Evolutionary conservation across 2,797 vertebrate genomes (phyloP), one percentile per base, ranked within the genome.

Genomic region (Sebastes baramenuke): DNA sequence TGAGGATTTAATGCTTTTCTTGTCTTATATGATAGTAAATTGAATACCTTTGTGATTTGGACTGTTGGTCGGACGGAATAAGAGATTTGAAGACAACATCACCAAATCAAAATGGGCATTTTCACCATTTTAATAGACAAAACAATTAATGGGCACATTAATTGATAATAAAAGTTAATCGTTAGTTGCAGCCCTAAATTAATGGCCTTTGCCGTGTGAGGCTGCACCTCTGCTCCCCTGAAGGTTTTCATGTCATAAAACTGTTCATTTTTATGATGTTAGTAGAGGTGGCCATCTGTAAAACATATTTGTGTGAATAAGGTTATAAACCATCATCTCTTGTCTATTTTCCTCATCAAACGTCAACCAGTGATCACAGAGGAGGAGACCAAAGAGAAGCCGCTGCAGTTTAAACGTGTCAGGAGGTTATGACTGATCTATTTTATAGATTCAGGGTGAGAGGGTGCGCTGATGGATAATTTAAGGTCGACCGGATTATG

Each of bases 401-500:
- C 24, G 32, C 38, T 24, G 46, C 56, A 24, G 29, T 71, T 70
- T 22, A 25, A 71, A 71, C 25, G 66, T 75, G 22, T 87, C 49
- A 67, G 71, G 66, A 68, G 13, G 70, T 68, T 34, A 38, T 52
- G 49, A 38, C 4, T 30, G 56, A 71, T 49, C 18, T 42, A 22
- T 55, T 49, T 78, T 29, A 56, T 60, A 8, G 76, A 70, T 68
- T 67, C 16, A 58, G 29, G 54, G 27, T 65, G 75, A 80, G 22
- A 38, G 60, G 32, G 30, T 68, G 73, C 46, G 36, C 70, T 55
- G 64, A 58, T 77, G 64, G 70, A 77, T 73, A 75, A 84, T 79
- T 83, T 75, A 82, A 81, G 69, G 71, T 22, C 68, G 69, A 68
- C 46, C 16, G 46, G 73, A 88, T 84, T 82, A 72, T 75, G 16